Evolutionary conservation across 2,797 vertebrate genomes (phyloP), one percentile per base, ranked within the genome.

Genomic region (Sphenopsis melanotis): DNA sequence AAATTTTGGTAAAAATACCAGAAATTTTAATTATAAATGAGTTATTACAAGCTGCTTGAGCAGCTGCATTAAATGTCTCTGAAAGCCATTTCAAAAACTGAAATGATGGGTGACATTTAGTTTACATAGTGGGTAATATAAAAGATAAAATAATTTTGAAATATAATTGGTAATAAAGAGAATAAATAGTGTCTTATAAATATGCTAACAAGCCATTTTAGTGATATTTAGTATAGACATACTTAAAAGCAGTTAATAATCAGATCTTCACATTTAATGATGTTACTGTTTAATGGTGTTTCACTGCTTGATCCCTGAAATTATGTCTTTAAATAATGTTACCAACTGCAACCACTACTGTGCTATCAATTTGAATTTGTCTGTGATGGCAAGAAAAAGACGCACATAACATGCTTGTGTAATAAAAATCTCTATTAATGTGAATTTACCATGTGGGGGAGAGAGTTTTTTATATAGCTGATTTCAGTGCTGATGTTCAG

Each of bases 131-230:
- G 53, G 71, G 50, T 83, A 95, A 95, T 91, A 94, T 29, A 96
- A 94, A 90, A 92, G 74, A 61, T 90, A 84, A 86, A 95, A 57
- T 56, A 90, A 94, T 97, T 97, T 95, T 94, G 87, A 83, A 95
- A 88, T 50, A 39, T 76, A 93, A 93, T 94, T 95, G 49, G 27
- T 91, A 95, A 93, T 96, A 96, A 97, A 93, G 52, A 90, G 70
- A 90, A 94, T 64, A 96, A 97, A 95, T 95, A 94, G 88, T 93
- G n/a, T 50, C 60, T 93, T 96, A 93, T 88, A 97, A 96, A 96
- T 95, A 94, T 77, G 63, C 91, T 96, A 96, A 94, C 34, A 94
- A 85, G 78, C 24, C 30, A 80, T 96, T 97, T 63, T 92, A 41
- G 29, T 85, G 32, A 60, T 95, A 86, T 94, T 96, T 94, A 94